phyloP scores from a whole-genome alignment of 2,888 invertebrate species.

The Xiphydria camelus region DNA sequence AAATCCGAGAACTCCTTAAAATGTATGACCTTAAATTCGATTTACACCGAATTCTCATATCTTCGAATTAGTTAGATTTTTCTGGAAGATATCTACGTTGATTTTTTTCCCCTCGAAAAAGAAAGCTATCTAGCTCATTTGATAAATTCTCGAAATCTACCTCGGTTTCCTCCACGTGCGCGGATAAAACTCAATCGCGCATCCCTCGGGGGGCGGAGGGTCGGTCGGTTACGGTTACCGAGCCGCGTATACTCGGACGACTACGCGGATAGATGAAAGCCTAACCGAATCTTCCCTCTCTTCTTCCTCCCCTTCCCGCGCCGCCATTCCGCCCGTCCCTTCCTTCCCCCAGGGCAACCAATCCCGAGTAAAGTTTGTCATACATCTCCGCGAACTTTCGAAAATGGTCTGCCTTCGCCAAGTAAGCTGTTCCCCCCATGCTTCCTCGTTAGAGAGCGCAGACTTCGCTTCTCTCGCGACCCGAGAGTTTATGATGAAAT shows the following conservation, averaged over 20 bases:
- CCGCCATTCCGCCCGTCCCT: constrained; percentile 38
- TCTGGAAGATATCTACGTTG: too few species aligned
- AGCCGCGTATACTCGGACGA: constrained; percentile 16
- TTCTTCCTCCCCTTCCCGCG: constrained; percentile 11
- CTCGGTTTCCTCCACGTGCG: too few species aligned
- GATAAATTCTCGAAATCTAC: too few species aligned
- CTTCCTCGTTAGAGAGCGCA: constrained; percentile 41
- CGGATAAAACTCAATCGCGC: constrained; percentile 29
- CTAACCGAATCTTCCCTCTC: constrained; percentile 47
- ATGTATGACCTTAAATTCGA: too few species aligned
- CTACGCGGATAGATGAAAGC: constrained; percentile 42
- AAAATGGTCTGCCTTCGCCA: constrained; percentile 47
- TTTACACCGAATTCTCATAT: too few species aligned
- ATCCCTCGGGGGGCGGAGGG: constrained; percentile 29
- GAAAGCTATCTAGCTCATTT: too few species aligned
- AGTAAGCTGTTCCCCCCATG: constrained; percentile 44
- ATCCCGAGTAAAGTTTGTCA: constrained; percentile 57
- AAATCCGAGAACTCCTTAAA: too few species aligned
- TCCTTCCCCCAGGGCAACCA: constrained; percentile 47
- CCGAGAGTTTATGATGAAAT: too few species aligned
- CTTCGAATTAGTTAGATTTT: too few species aligned
- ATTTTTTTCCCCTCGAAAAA: too few species aligned
- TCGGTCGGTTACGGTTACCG: constrained; percentile 23
- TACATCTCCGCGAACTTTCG: constrained; percentile 53
- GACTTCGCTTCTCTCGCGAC: constrained; percentile 27